Conservation (phyloP, 2,113 vertebrate species). For the Psittacula cyanocephala region DNA sequence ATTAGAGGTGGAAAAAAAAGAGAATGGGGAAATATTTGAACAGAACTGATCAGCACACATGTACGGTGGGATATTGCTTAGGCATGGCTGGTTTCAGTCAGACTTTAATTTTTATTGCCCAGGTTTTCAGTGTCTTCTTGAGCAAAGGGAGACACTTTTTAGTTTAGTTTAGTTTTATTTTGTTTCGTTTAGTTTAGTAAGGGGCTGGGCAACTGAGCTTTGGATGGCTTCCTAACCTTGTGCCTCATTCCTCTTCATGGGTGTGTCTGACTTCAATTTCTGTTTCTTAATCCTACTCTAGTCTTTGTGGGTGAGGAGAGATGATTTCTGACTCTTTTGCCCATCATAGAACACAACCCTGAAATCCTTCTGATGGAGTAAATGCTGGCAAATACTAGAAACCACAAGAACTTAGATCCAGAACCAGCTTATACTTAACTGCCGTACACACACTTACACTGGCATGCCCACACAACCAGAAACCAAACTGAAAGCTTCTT, state of each 20-base stretch:
- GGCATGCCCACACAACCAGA: background rate
- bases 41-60: conserved; percentile 1
- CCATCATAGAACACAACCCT: background rate
- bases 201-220: conserved; percentile 12
- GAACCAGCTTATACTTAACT: background rate
- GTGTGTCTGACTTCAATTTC: conserved; percentile 47
- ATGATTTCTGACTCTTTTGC: background rate
- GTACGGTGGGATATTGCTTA: conserved; percentile 13
- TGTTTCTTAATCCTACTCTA: conserved; percentile 15
- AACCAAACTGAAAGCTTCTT: background rate
- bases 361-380: background rate
- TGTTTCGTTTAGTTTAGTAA: conserved; percentile 23
- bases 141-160: background rate
- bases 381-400: conserved; percentile 29
- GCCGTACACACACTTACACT: background rate
- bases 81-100: conserved; percentile 36
- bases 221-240: conserved; percentile 37
- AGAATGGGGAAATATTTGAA: conserved; percentile 58
- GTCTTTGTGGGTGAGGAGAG: background rate
- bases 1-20: conserved; percentile 21
- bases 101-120: conserved; percentile 40
- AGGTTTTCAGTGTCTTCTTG: conserved; percentile 37
- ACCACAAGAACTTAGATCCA: conserved; percentile 1
- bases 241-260: conserved; percentile 52
- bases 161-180: background rate